phyloP scores from a whole-genome alignment of 2,888 invertebrate genomes.

The Leucophora obtusa region DNA sequence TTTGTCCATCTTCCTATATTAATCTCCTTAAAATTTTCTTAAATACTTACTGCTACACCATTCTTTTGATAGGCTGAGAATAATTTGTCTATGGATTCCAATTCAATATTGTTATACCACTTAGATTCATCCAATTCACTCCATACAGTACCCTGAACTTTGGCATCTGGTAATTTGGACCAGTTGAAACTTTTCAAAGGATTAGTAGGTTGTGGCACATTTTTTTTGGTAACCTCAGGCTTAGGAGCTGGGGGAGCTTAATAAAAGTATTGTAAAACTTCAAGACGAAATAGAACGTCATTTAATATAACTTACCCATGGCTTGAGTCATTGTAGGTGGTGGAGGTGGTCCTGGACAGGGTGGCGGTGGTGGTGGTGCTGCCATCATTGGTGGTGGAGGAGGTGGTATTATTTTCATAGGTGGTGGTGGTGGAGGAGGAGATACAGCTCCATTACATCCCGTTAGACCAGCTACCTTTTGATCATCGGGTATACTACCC shows the following conservation, averaged over 20 bases:
- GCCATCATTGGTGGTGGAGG: constrained; percentile 77
- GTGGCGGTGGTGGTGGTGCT: constrained; percentile 80
- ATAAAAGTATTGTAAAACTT: not conserved
- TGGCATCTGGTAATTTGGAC: constrained; percentile 95
- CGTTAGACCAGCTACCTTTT: constrained; percentile 84
- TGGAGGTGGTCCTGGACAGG: constrained; percentile 81
- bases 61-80: constrained; percentile 97
- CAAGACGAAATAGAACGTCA: not conserved
- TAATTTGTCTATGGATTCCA: constrained; percentile 93
- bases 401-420: constrained; percentile 73
- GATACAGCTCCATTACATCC: constrained; percentile 81
- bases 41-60: constrained; percentile 84
- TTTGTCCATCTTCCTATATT: too few relatives aligned
- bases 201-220: constrained; percentile 94
- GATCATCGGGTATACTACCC: constrained; percentile 95
- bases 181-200: constrained; percentile 98
- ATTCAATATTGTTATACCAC: constrained; percentile 93
- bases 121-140: constrained; percentile 95
- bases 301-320: constrained; percentile 68
- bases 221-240: constrained; percentile 85
- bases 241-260: constrained; percentile 80
- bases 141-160: constrained; percentile 96
- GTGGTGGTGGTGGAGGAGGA: constrained; percentile 78
- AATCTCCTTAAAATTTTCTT: not conserved
- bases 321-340: constrained; percentile 78